Percentiles rank a stretch among this genome's conserved stretches.
These are phyloP conservation scores for Oscheius sp. DNA, from an alignment of 1,140 invertebrate genomes.

Conservation along the genomic window DNA sequence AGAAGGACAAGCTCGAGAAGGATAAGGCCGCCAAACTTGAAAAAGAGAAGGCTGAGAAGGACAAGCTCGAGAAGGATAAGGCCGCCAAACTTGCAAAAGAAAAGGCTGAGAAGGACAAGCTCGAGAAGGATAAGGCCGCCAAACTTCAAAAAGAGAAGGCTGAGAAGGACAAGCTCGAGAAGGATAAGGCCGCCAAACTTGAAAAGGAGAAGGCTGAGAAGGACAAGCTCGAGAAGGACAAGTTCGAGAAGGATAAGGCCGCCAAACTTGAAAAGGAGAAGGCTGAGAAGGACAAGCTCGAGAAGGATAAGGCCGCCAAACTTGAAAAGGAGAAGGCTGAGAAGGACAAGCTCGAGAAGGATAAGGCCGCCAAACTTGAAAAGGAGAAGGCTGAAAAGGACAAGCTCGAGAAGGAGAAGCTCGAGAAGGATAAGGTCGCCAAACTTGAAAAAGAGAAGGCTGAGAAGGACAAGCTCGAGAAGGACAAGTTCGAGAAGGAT, in stretches of 20 bases:
- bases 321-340: not conserved
- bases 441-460: too few relatives aligned
- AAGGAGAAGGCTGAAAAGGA: conserved; percentile 1
- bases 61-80: not conserved
- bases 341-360: conserved; percentile 2
- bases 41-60: not conserved
- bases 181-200: not conserved
- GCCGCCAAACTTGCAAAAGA: not conserved
- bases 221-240: not conserved
- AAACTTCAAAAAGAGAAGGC: not conserved
- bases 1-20: too few relatives aligned
- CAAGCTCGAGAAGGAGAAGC: too few relatives aligned
- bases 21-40: too few relatives aligned
- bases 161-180: conserved; percentile 1
- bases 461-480: too few relatives aligned
- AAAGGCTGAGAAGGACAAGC: not conserved
- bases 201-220: conserved; percentile 1
- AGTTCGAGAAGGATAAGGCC: not conserved
- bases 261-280: not conserved
- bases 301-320: not conserved
- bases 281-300: not conserved
- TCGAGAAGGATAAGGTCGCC: not conserved
- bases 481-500: too few relatives aligned
- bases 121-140: not conserved
- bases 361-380: conserved; percentile 3